A percentile compares a stretch with the other conserved stretches of the same genome.
Conservation (phyloP, 2,797 vertebrate genomes). For the Dicrostonyx torquatus region DNA sequence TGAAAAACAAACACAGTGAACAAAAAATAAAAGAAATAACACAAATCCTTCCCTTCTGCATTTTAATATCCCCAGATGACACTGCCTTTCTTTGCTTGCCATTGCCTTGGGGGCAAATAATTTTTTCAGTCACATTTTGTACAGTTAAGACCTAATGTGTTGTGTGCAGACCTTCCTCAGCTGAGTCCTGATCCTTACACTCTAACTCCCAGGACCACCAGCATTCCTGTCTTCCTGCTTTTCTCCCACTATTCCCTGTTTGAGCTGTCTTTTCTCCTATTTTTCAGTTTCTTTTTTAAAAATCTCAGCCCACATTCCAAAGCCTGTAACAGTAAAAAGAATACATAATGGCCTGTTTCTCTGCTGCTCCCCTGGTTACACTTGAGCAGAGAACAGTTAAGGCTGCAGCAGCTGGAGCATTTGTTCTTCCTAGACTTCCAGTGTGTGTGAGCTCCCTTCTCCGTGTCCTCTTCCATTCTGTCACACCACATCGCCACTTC, state of each 20-base stretch:
- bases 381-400: fast-evolving
- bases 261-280: background rate
- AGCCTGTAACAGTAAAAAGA: background rate
- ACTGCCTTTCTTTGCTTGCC: background rate
- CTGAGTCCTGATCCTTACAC: background rate
- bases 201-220: background rate
- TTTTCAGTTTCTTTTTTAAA: slow-evolving; percentile 40
- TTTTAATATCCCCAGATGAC: background rate
- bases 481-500: background rate
- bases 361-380: background rate
- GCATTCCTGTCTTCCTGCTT: background rate
- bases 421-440: background rate
- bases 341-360: background rate
- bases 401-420: background rate
- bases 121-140: background rate
- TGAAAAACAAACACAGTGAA: background rate
- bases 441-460: background rate
- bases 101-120: background rate
- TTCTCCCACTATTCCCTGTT: background rate
- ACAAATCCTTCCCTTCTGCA: slow-evolving; percentile 10
- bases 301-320: background rate
- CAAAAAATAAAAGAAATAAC: background rate
- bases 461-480: background rate
- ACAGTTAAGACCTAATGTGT: slow-evolving; percentile 26
- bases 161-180: slow-evolving; percentile 4